Conservation (phyloP, 30 jellyfish, hydroid and myxozoan genomes). For the Sanderia malayensis region DNA sequence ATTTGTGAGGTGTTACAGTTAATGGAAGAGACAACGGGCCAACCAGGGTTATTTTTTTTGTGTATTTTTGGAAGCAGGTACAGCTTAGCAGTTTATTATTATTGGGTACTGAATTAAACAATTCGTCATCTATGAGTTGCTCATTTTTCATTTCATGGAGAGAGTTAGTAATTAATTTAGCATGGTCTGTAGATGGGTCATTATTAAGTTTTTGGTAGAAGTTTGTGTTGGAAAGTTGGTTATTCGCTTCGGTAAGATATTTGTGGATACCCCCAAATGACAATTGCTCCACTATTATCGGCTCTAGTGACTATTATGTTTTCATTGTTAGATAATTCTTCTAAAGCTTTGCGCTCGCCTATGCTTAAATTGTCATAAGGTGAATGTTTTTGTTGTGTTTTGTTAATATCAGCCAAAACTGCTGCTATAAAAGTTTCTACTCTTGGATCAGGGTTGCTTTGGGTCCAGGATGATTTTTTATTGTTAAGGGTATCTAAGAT, state of each 20-base stretch:
- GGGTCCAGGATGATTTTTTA: background rate
- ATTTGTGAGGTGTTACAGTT: background rate
- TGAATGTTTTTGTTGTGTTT: too few relatives aligned
- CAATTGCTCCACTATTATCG: background rate
- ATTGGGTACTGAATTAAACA: background rate
- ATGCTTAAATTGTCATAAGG: background rate
- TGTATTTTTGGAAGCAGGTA: slow-evolving; percentile 3
- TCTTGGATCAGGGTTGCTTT: background rate
- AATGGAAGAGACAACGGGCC: slow-evolving; percentile 2
- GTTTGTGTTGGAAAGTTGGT: too few relatives aligned
- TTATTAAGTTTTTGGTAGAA: too few relatives aligned
- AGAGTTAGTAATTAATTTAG: too few relatives aligned
- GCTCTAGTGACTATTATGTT: slow-evolving; percentile 6
- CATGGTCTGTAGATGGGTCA: too few relatives aligned
- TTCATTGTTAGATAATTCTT: background rate
- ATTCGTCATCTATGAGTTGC: background rate
- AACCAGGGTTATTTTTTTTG: slow-evolving; percentile 2
- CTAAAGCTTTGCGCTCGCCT: background rate
- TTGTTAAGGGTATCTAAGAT: background rate
- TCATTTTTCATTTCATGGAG: too few relatives aligned
- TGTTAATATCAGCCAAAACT: background rate
- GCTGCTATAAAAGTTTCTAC: slow-evolving; percentile 4
- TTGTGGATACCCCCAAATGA: background rate
- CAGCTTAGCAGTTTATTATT: background rate
- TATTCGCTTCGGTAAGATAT: too few relatives aligned